These are phyloP conservation scores for Apogon talboti DNA, from an alignment of 2,797 vertebrate species.

Conservation along the genomic window DNA sequence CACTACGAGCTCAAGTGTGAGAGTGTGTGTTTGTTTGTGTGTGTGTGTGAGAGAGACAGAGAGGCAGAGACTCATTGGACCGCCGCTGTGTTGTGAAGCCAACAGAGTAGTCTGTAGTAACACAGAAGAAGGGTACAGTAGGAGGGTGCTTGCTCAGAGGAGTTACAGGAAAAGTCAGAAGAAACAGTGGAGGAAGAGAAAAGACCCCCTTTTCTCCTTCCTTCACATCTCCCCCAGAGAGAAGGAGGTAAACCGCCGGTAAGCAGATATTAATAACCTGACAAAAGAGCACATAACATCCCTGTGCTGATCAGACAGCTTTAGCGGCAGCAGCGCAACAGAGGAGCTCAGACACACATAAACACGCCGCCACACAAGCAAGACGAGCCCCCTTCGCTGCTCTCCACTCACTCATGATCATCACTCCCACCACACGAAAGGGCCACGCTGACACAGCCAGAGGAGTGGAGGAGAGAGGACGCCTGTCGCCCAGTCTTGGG, in stretches of 20 bases:
- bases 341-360: slow-evolving; percentile 40
- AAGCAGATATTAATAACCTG: slow-evolving; percentile 81
- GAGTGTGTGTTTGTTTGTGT: slow-evolving; percentile 70
- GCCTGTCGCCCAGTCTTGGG: slow-evolving; percentile 72
- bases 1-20: slow-evolving; percentile 76
- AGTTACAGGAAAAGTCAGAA: slow-evolving; percentile 62
- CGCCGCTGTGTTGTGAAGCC: slow-evolving; percentile 54
- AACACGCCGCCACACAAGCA: slow-evolving; percentile 14
- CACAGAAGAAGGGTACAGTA: slow-evolving; percentile 27
- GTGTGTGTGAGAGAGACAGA: slow-evolving; percentile 46
- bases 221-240: slow-evolving; percentile 38
- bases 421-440: slow-evolving; percentile 44
- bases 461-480: slow-evolving; percentile 71
- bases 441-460: slow-evolving; percentile 70
- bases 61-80: slow-evolving; percentile 46
- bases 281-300: slow-evolving; percentile 62
- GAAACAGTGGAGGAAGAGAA: slow-evolving; percentile 46
- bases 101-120: slow-evolving; percentile 45
- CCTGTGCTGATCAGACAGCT: slow-evolving; percentile 54
- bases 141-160: slow-evolving; percentile 42
- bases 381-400: slow-evolving; percentile 32
- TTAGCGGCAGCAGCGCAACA: slow-evolving; percentile 39
- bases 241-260: slow-evolving; percentile 65
- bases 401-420: slow-evolving; percentile 66
- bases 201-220: not conserved